Conservation (phyloP, 2,113 vertebrate genomes). For the Engraulis encrasicolus region DNA sequence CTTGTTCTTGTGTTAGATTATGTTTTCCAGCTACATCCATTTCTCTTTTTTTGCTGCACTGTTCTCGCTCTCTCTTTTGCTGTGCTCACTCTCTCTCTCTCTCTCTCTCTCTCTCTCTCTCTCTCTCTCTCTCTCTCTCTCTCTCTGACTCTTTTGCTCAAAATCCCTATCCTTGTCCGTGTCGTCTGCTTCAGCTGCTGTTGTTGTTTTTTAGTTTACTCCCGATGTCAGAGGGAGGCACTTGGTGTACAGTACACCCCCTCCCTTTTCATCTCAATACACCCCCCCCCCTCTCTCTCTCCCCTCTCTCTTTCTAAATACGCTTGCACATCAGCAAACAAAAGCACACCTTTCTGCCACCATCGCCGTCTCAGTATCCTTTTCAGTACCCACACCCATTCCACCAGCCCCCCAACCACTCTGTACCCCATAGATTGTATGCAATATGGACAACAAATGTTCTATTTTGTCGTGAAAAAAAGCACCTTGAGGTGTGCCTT, state of each 20-base stretch:
- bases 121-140: neutral
- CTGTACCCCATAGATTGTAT: no score
- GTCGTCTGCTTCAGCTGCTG: neutral
- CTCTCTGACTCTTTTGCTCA: neutral
- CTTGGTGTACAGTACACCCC: slow-evolving; percentile 43
- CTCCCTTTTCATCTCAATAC: slow-evolving; percentile 61
- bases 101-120: neutral
- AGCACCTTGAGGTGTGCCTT: no score
- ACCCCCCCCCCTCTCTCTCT: slow-evolving; percentile 52
- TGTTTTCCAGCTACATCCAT: neutral
- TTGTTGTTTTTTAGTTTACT: slow-evolving; percentile 1
- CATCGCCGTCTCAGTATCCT: no score
- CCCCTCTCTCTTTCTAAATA: no score
- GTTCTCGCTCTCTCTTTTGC: neutral
- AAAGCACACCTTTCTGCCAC: no score
- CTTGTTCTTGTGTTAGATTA: neutral
- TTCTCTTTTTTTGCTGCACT: neutral
- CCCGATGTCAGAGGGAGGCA: slow-evolving; percentile 32
- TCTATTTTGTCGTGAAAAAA: no score
- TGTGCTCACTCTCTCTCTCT: neutral
- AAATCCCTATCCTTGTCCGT: neutral
- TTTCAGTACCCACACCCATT: no score
- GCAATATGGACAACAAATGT: no score
- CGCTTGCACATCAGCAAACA: no score
- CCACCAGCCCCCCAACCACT: no score